Percentiles rank a stretch among this genome's conserved stretches.
Conservation (phyloP, 2,888 invertebrate genomes). For the Acrobasis repandana region DNA sequence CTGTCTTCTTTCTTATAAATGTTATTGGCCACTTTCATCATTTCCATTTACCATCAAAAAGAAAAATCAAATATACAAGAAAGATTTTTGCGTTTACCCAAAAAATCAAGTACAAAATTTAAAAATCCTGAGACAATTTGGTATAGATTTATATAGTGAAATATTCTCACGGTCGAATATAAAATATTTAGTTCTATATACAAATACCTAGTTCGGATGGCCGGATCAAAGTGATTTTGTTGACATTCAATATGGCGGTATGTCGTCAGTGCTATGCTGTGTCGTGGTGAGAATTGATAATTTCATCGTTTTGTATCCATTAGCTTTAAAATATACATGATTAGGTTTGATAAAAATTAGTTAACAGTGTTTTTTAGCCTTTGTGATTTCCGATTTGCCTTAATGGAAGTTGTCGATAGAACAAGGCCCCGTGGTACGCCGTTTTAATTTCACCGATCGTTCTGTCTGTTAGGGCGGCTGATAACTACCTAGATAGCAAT, state of each 20-base stretch:
- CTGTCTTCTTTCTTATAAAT: not conserved
- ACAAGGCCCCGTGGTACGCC: constrained; percentile 47
- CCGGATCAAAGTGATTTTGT: constrained; percentile 75
- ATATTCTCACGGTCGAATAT: constrained; percentile 32
- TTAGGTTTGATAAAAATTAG: constrained; percentile 42
- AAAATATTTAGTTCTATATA: constrained; percentile 15
- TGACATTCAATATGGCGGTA: constrained; percentile 97
- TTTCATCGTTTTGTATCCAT: constrained; percentile 58
- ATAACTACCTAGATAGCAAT: constrained; percentile 65
- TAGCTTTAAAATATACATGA: constrained; percentile 49
- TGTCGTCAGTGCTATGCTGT: constrained; percentile 98
- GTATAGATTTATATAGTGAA: constrained; percentile 38
- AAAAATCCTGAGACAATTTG: constrained; percentile 53
- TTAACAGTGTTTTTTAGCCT: constrained; percentile 41
- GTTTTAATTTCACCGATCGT: constrained; percentile 63
- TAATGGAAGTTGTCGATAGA: constrained; percentile 39
- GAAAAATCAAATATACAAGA: constrained; percentile 62
- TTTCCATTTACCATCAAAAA: constrained; percentile 44
- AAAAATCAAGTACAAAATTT: constrained; percentile 77
- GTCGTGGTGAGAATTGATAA: constrained; percentile 93
- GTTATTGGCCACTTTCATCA: constrained; percentile 35
- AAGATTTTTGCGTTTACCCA: constrained; percentile 66
- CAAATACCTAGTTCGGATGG: constrained; percentile 41
- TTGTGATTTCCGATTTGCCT: constrained; percentile 45
- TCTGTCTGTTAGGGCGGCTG: constrained; percentile 60